phyloP scores from a whole-genome alignment of 2,797 vertebrate genomes.

The Dendrocincla tyrannina region DNA sequence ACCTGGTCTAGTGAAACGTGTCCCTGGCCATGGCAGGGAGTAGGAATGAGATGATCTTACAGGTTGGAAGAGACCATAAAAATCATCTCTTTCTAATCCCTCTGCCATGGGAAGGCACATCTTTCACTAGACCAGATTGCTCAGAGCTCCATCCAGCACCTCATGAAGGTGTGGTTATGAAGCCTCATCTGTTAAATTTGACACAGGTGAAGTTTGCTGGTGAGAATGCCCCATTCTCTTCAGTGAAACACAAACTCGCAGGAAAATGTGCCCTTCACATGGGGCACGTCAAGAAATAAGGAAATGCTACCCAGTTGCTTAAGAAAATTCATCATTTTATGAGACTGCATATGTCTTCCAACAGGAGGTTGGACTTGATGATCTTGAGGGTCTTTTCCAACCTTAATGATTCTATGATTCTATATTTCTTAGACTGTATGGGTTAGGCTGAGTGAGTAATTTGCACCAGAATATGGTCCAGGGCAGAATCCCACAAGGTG shows the following conservation, averaged over 20 bases:
- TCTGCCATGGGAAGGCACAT: background rate
- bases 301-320: background rate
- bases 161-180: background rate
- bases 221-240: background rate
- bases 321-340: background rate
- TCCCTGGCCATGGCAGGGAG: background rate
- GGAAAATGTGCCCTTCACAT: background rate
- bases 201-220: fast-evolving
- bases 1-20: background rate
- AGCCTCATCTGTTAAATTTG: background rate
- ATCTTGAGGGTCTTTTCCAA: background rate
- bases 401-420: background rate
- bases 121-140: background rate
- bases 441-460: background rate
- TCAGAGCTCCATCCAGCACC: background rate
- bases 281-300: background rate
- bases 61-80: background rate
- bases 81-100: fast-evolving
- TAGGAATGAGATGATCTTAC: background rate
- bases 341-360: background rate
- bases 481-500: background rate
- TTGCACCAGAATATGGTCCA: background rate
- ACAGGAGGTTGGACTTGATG: background rate
- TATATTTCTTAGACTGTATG: background rate
- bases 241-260: background rate